phyloP scores from a whole-genome alignment of 2,797 vertebrate species.

The Melanotaenia boesemani region DNA sequence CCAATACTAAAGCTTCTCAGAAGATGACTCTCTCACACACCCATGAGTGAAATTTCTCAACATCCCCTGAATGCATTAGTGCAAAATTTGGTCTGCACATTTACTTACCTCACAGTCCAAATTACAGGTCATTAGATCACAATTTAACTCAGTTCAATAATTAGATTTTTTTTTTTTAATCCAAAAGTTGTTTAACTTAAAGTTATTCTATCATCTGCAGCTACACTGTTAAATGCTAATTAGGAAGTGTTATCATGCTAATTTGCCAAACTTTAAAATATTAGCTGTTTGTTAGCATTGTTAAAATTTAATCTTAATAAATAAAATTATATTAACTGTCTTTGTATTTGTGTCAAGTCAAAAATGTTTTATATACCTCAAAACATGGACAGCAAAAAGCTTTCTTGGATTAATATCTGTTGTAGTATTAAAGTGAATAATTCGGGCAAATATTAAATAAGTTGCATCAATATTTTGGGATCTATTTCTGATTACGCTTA shows the following conservation, averaged over 20 bases:
- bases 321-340: too few species aligned
- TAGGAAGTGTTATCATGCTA: neutral
- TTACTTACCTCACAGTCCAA: neutral
- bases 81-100: neutral
- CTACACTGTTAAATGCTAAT: neutral
- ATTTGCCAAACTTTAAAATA: neutral
- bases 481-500: too few species aligned
- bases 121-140: neutral
- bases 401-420: too few species aligned
- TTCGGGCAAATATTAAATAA: too few species aligned
- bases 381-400: too few species aligned
- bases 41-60: neutral
- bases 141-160: too few species aligned
- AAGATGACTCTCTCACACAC: neutral
- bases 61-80: neutral
- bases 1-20: neutral
- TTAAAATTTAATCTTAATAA: too few species aligned
- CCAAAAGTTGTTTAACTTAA: neutral
- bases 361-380: too few species aligned
- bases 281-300: neutral
- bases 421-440: too few species aligned
- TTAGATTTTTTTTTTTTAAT: neutral
- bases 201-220: neutral
- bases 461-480: too few species aligned
- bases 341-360: too few species aligned